Evolutionary conservation across 1,140 invertebrate species (phyloP).

Genomic region (Pogonus chalceus): DNA sequence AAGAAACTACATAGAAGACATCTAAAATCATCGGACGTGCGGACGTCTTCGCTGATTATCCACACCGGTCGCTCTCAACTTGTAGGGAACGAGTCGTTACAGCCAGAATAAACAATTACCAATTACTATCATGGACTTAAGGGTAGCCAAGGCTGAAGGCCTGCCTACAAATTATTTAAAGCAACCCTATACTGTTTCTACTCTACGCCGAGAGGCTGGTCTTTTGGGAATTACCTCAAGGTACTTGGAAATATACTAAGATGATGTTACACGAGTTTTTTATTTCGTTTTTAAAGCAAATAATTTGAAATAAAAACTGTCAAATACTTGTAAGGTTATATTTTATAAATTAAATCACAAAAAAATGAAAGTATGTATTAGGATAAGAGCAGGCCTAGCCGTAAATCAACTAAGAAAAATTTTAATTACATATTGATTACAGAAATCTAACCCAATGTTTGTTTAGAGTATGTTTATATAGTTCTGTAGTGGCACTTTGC

Average conservation of each 20-base stretch:
- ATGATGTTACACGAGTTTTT: not conserved
- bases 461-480: not conserved
- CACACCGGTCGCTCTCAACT: not conserved
- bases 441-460: not conserved
- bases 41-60: constrained; percentile 6
- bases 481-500: not conserved
- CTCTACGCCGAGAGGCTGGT: constrained; percentile 3
- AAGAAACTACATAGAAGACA: too few species aligned
- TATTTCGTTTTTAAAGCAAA: too few species aligned
- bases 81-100: not conserved
- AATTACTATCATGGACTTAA: constrained; percentile 18
- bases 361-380: too few species aligned
- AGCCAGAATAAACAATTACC: constrained; percentile 22
- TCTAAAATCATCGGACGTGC: not conserved
- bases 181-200: constrained; percentile 11
- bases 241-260: constrained; percentile 1
- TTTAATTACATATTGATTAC: constrained; percentile 4
- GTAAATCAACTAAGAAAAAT: not conserved
- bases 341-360: too few species aligned
- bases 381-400: too few species aligned
- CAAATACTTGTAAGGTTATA: too few species aligned
- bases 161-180: constrained; percentile 15
- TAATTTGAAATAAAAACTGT: too few species aligned
- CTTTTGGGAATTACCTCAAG: constrained; percentile 10
- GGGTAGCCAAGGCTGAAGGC: constrained; percentile 5